These are phyloP conservation scores for Acleris cristana DNA, from an alignment of 2,888 invertebrate genomes.

Conservation along the genomic window DNA sequence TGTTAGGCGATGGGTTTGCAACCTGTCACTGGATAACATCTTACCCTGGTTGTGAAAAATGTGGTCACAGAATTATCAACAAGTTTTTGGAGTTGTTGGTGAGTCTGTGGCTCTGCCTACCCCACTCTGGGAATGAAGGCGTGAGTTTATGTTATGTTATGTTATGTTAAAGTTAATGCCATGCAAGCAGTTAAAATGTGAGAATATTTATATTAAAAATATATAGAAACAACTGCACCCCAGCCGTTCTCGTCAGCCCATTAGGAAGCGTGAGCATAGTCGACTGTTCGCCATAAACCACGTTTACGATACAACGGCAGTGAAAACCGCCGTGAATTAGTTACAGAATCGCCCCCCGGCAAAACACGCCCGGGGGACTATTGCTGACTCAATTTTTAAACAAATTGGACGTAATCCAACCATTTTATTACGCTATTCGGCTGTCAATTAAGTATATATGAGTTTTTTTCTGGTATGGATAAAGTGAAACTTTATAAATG, in stretches of 20 bases:
- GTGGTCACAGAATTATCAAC: too few relatives aligned
- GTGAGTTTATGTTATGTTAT: too few relatives aligned
- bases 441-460: conserved; percentile 17
- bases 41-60: too few relatives aligned
- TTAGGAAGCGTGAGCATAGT: conserved; percentile 29
- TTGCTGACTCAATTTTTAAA: conserved; percentile 32
- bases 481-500: too few relatives aligned
- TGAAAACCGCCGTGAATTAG: conserved; percentile 35
- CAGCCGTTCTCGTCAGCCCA: conserved; percentile 5
- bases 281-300: conserved; percentile 30
- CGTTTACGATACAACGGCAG: conserved; percentile 34
- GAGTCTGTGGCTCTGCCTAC: too few relatives aligned
- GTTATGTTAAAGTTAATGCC: too few relatives aligned
- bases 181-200: too few relatives aligned
- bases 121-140: too few relatives aligned
- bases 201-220: background rate
- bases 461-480: background rate
- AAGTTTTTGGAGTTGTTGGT: too few relatives aligned
- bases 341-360: conserved; percentile 24
- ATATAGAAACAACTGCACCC: background rate
- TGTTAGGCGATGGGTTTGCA: too few relatives aligned
- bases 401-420: conserved; percentile 34
- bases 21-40: too few relatives aligned
- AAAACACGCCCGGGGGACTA: conserved; percentile 32
- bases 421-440: conserved; percentile 32